phyloP scores from a whole-genome alignment of 1,140 invertebrate species.

The Polypedilum vanderplanki region DNA sequence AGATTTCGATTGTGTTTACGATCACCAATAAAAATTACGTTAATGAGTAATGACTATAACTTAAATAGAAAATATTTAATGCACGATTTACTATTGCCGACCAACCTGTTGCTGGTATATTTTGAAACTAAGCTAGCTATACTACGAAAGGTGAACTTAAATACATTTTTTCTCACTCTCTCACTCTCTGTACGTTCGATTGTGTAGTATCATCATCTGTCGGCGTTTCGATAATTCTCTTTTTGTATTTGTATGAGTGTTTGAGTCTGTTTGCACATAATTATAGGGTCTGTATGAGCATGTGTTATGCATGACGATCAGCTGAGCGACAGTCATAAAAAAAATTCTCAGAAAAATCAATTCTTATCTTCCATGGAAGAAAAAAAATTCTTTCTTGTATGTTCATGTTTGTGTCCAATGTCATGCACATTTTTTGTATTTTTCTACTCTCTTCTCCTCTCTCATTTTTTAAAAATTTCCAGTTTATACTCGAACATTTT shows the following conservation, averaged over 20 bases:
- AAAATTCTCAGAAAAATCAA: background rate
- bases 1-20: no score
- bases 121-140: background rate
- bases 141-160: background rate
- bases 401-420: no score
- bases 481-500: no score
- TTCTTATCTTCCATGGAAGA: no score
- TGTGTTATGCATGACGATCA: background rate
- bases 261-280: background rate
- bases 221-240: background rate
- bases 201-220: background rate
- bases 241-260: background rate
- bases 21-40: no score
- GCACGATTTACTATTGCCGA: background rate
- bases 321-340: background rate
- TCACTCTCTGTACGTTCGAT: background rate
- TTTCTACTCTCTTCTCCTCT: no score
- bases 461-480: no score
- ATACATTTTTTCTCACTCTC: background rate
- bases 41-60: background rate
- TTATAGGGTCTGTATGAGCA: background rate
- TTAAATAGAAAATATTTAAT: background rate
- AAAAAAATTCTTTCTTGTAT: no score
- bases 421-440: no score
- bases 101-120: slow-evolving; percentile 1